Conservation (phyloP, 2,113 vertebrate genomes). For the Campylorhamphus procurvoides region DNA sequence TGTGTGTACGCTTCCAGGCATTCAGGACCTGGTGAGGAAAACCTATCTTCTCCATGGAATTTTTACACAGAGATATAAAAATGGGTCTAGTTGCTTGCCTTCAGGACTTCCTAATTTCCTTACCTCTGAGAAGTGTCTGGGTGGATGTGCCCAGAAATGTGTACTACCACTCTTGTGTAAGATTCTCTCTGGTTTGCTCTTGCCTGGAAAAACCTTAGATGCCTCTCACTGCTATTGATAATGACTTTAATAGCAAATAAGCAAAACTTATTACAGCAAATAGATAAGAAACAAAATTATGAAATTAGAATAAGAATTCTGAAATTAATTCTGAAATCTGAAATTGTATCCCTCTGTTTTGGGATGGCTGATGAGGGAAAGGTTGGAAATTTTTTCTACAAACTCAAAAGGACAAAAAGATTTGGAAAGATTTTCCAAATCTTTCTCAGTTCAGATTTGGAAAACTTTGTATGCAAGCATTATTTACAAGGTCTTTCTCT, state of each 20-base stretch:
- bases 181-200: neutral
- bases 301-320: neutral
- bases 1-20: fast-evolving
- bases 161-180: too few relatives aligned
- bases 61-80: neutral
- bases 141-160: fast-evolving
- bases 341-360: neutral
- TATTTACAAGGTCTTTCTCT: neutral
- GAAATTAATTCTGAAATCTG: neutral
- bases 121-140: neutral
- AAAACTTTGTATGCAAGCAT: neutral
- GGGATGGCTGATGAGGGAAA: neutral
- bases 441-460: neutral
- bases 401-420: neutral
- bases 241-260: neutral
- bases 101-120: neutral
- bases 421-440: too few relatives aligned
- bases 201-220: neutral
- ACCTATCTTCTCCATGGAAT: neutral
- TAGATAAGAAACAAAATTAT: neutral
- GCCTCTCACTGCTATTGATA: neutral
- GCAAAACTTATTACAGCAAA: neutral
- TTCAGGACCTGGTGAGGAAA: neutral
- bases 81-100: neutral
- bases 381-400: neutral